These are phyloP conservation scores for Himalopsyche kuldschensis DNA, from an alignment of 2,888 invertebrate genomes.

Conservation along the genomic window DNA sequence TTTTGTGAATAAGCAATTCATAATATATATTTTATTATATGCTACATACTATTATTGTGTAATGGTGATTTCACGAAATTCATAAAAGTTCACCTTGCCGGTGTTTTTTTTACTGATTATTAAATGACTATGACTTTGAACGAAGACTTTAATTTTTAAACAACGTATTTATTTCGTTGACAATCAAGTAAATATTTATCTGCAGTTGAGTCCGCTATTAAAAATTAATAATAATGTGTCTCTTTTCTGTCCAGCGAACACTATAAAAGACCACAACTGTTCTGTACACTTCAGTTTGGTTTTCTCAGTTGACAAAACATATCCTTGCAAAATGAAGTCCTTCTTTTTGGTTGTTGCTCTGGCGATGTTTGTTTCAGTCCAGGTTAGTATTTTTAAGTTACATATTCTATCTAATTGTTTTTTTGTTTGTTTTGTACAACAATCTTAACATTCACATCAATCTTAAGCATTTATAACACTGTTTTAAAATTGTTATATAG, in stretches of 20 bases:
- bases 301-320: neutral
- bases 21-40: neutral
- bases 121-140: neutral
- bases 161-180: neutral
- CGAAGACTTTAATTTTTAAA: neutral
- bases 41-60: neutral
- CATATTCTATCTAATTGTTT: too few relatives aligned
- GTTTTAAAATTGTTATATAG: too few relatives aligned
- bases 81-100: too few relatives aligned
- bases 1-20: too few relatives aligned
- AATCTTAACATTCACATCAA: too few relatives aligned
- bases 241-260: neutral
- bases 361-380: slow-evolving; percentile 46
- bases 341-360: slow-evolving; percentile 49
- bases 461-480: too few relatives aligned
- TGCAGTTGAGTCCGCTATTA: neutral
- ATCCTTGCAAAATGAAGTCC: slow-evolving; percentile 48
- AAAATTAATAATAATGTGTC: neutral
- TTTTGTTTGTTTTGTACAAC: too few relatives aligned
- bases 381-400: slow-evolving; percentile 45
- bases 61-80: neutral
- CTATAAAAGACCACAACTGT: slow-evolving; percentile 8
- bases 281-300: neutral
- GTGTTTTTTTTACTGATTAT: too few relatives aligned
- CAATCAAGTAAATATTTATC: neutral